A percentile compares a stretch with the other conserved stretches of the same genome.
phyloP scores from a whole-genome alignment of 2,888 invertebrate genomes.

The Aphodius sticticus region DNA sequence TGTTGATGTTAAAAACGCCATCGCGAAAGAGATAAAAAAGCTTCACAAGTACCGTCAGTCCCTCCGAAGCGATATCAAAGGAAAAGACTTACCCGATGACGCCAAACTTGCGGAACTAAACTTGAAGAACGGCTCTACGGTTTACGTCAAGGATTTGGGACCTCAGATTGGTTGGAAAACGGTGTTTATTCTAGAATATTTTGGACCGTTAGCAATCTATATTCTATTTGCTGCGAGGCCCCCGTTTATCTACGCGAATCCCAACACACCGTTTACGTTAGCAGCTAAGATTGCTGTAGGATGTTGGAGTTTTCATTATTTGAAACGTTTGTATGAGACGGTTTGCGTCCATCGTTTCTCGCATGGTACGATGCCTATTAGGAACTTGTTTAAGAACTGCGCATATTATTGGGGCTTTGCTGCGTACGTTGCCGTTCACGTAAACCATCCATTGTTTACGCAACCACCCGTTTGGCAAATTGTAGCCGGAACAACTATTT shows the following conservation, averaged over 20 bases:
- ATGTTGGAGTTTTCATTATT: conserved; percentile 92
- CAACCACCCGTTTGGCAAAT: conserved; percentile 74
- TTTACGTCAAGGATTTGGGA: conserved; percentile 95
- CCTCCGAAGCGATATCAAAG: conserved; percentile 80
- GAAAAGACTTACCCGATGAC: conserved; percentile 84
- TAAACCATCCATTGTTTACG: conserved; percentile 96
- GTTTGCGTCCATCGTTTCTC: conserved; percentile 97
- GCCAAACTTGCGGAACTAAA: conserved; percentile 75
- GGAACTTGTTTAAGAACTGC: conserved; percentile 97
- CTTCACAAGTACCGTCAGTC: conserved; percentile 85
- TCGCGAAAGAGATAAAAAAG: conserved; percentile 72
- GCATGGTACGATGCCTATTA: conserved; percentile 96
- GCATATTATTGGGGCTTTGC: conserved; percentile 98
- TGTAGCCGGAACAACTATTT: conserved; percentile 72
- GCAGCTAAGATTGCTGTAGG: conserved; percentile 74
- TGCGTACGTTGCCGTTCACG: conserved; percentile 93
- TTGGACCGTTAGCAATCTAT: conserved; percentile 93
- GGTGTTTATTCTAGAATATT: conserved; percentile 96
- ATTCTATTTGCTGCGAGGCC: conserved; percentile 88
- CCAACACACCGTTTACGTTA: conserved; percentile 54
- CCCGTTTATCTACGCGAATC: conserved; percentile 83
- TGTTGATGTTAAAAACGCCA: conserved; percentile 78
- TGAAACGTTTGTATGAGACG: conserved; percentile 92
- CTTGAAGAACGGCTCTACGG: conserved; percentile 72
- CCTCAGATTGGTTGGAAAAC: conserved; percentile 99